These are phyloP conservation scores for Cataglyphis rosenhaueri DNA, from an alignment of 2,888 invertebrate species.

Conservation along the genomic window DNA sequence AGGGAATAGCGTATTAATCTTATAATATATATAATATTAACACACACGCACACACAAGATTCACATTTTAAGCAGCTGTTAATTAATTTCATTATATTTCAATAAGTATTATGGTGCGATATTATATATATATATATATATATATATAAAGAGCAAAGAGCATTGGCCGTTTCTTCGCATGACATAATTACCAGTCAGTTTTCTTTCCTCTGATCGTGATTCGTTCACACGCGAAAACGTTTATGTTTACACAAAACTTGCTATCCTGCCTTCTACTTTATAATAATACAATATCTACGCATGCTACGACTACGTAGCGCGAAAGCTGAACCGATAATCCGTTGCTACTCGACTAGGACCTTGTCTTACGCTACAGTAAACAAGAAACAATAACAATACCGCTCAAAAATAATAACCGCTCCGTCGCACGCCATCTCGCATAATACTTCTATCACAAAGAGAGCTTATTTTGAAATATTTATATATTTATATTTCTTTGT, in stretches of 20 bases:
- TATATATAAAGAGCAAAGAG: neutral
- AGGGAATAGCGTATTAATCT: neutral
- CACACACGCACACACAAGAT: neutral
- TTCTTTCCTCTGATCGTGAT: slow-evolving; percentile 53
- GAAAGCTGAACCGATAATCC: slow-evolving; percentile 73
- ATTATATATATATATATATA: neutral
- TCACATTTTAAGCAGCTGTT: neutral
- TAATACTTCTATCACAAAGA: slow-evolving; percentile 38
- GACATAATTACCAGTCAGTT: neutral
- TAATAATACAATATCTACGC: slow-evolving; percentile 63
- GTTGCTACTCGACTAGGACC: slow-evolving; percentile 52
- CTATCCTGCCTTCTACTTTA: slow-evolving; percentile 52
- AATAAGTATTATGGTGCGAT: neutral
- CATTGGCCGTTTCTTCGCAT: neutral
- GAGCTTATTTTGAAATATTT: slow-evolving; percentile 47
- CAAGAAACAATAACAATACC: slow-evolving; percentile 53
- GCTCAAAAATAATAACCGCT: neutral
- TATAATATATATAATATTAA: slow-evolving; percentile 2
- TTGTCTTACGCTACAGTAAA: slow-evolving; percentile 53
- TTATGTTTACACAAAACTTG: slow-evolving; percentile 29
- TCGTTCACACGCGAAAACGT: slow-evolving; percentile 59
- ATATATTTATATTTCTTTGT: slow-evolving; percentile 44
- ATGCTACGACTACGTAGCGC: slow-evolving; percentile 75
- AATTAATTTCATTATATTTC: neutral
- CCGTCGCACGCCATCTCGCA: slow-evolving; percentile 6